phyloP scores from a whole-genome alignment of 2,797 vertebrate species.

The Pseudochirops cupreus region DNA sequence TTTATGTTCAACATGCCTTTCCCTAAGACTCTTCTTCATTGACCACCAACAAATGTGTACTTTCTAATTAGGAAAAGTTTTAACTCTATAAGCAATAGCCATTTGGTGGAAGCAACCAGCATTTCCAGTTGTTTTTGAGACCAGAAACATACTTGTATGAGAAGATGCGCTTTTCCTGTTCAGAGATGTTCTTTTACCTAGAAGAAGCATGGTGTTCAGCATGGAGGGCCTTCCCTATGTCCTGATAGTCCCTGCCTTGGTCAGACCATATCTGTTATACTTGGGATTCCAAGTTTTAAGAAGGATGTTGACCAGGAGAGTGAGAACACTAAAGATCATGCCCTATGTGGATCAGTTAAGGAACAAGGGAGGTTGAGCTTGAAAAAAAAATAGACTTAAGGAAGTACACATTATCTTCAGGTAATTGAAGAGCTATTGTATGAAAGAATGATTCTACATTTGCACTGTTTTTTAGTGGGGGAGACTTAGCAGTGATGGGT shows the following conservation, averaged over 20 bases:
- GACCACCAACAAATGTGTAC: not conserved
- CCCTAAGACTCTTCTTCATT: not conserved
- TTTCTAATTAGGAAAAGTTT: not conserved
- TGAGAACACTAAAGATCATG: not conserved
- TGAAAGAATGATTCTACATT: not conserved
- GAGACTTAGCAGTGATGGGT: not conserved
- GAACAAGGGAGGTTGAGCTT: not conserved
- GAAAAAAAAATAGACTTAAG: not conserved
- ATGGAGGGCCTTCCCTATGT: not conserved
- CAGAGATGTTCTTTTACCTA: not conserved
- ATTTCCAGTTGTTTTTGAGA: not conserved
- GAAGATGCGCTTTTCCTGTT: not conserved
- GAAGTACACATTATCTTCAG: not conserved
- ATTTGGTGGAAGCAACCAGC: not conserved
- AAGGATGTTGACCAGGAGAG: not conserved
- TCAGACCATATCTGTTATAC: not conserved
- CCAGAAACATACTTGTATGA: not conserved
- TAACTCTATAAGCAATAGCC: not conserved
- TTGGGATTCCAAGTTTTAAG: not conserved
- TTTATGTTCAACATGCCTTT: not conserved
- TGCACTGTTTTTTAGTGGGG: not conserved
- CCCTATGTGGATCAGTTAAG: not conserved
- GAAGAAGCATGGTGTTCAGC: not conserved
- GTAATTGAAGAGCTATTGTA: not conserved
- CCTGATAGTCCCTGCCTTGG: not conserved